Evolutionary conservation across 30 jellyfish, hydroid and myxozoan genomes (phyloP), one percentile per base, ranked within the genome.

Genomic region (Rhopilema esculentum): DNA sequence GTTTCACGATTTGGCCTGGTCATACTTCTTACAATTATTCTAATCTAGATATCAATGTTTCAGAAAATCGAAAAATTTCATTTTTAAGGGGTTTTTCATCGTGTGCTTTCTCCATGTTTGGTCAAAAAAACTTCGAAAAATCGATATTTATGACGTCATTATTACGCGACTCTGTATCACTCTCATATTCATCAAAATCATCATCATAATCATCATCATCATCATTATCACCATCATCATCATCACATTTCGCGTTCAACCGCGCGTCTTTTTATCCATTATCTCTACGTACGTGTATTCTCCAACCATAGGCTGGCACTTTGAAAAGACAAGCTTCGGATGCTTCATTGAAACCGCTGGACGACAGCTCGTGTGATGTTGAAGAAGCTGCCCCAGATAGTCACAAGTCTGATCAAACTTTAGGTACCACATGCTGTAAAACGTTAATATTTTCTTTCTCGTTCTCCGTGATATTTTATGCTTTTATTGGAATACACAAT

Each of bases 291-390:
- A 40, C 75, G 17, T 20, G 75, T 16, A 24, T 8, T 63, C 18
- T 63, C 30, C 18, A 63, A 19, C 16, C 30, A 7, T n/a, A 63
- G 73, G 27, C 73, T 63, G 27, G 27, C 29, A n/a, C 84, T 27
- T 24, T 73, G 90, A 76, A 62, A 83, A 77, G 84, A 70, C 89
- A 77, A 27, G 49, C 26, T 21, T 84, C 92, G n/a, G 83, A 72
- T 65, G 53, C 92, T 20, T 61, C 87, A n/a, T 20, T 84, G 33
- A 71, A 65, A 69, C 62, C 92, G 16, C 26, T 84, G 27, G 87
- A 84, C 40, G 92, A 84, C 29, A 72, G 81, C n/a, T 84, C 92
- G 7, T 52, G 30, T 20, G 92, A 84, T 65, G 49, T 50, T 33
- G 80, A 57, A 65, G 92, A 48, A n/a, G 20, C 40, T 53, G 69